Percentiles rank a stretch among this genome's conserved stretches.
Evolutionary conservation across 2,797 vertebrate genomes (phyloP).

Genomic region (Trematomus bernacchii): DNA sequence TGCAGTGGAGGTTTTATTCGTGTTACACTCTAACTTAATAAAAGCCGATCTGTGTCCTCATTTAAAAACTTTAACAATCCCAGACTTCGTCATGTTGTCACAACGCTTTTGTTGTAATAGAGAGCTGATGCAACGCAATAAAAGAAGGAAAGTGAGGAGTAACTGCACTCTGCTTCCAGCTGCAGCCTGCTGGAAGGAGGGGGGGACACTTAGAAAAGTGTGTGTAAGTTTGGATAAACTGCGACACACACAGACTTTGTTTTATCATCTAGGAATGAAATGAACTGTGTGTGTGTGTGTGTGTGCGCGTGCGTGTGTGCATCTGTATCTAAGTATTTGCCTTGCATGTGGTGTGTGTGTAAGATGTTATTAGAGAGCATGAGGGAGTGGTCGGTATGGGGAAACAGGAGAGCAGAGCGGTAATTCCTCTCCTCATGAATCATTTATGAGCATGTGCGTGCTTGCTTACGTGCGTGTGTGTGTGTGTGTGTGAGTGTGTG

Average conservation of each 20-base stretch:
- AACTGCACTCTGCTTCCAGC: slow-evolving; percentile 39
- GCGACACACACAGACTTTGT: slow-evolving; percentile 22
- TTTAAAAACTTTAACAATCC: slow-evolving; percentile 42
- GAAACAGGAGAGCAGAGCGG: slow-evolving; percentile 58
- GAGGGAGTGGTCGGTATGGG: slow-evolving; percentile 47
- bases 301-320: slow-evolving; percentile 26
- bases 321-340: too few relatives aligned
- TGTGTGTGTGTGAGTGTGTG: slow-evolving; percentile 9
- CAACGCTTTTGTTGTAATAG: slow-evolving; percentile 16
- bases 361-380: slow-evolving; percentile 57
- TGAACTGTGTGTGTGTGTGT: slow-evolving; percentile 32
- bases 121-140: slow-evolving; percentile 62
- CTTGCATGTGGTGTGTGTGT: slow-evolving; percentile 15
- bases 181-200: slow-evolving; percentile 29
- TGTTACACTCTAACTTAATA: slow-evolving; percentile 19
- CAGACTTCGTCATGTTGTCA: slow-evolving; percentile 52
- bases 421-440: slow-evolving; percentile 68
- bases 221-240: slow-evolving; percentile 6
- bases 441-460: slow-evolving; percentile 56
- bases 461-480: background rate
- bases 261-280: slow-evolving; percentile 64
- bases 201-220: slow-evolving; percentile 23
- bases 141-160: slow-evolving; percentile 49
- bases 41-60: slow-evolving; percentile 24
- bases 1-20: slow-evolving; percentile 7